Conservation (phyloP, 2,888 invertebrate genomes). For the Leptinotarsa rubiginosa region DNA sequence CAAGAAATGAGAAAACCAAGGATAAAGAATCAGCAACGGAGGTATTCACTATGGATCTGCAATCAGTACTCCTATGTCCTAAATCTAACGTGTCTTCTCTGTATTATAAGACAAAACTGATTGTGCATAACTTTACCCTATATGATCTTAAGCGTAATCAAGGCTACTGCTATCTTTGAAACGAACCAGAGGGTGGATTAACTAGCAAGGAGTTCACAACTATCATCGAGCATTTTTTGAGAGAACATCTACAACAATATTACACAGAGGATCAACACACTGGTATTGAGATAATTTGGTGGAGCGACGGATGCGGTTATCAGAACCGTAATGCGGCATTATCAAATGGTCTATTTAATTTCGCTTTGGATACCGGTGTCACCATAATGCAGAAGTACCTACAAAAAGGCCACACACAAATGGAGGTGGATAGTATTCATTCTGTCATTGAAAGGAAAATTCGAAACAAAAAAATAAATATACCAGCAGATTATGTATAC, state of each 20-base stretch:
- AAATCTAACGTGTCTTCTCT: too few relatives aligned
- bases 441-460: slow-evolving; percentile 41
- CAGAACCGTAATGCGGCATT: slow-evolving; percentile 33
- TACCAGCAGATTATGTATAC: slow-evolving; percentile 44
- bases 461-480: slow-evolving; percentile 38
- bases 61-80: not conserved
- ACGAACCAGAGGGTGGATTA: slow-evolving; percentile 37
- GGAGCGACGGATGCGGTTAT: slow-evolving; percentile 32
- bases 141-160: slow-evolving; percentile 30
- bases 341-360: slow-evolving; percentile 40
- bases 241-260: slow-evolving; percentile 15
- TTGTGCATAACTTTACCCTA: slow-evolving; percentile 33
- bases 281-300: not conserved
- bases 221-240: slow-evolving; percentile 36
- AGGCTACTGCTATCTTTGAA: slow-evolving; percentile 34
- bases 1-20: too few relatives aligned
- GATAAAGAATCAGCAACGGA: too few relatives aligned
- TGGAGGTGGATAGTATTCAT: slow-evolving; percentile 46
- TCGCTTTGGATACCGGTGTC: slow-evolving; percentile 33
- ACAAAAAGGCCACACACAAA: slow-evolving; percentile 45
- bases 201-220: slow-evolving; percentile 34
- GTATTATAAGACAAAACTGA: too few relatives aligned
- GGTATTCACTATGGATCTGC: too few relatives aligned
- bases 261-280: not conserved
- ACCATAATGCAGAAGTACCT: slow-evolving; percentile 41